Base-by-base conservation (phyloP, 37 sponge, comb jelly and placozoan species). In the Lycopodina hypogea region DNA sequence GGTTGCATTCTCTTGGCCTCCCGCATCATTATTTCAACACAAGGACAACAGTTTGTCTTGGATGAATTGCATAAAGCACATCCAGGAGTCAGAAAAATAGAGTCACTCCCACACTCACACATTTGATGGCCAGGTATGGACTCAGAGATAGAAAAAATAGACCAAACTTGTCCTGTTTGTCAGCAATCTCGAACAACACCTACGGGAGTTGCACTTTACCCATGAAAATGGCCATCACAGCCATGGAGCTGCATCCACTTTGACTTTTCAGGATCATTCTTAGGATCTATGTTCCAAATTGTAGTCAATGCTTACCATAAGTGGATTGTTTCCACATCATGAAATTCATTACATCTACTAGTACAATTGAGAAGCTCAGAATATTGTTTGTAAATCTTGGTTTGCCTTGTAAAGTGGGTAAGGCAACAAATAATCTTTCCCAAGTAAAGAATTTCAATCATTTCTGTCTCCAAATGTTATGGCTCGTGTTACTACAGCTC, bases 91-190 rank as follows among this genome's bases (percentile, higher is more conserved):
- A 45, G 19, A 1, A 77, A 50, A 52, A 84, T 84, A 79, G 73
- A 86, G 30, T 17, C 77, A 2, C 26, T 85, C 12, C 79, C 86
- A 3, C 37, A 75, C 9, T 42, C 56, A 2, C 74, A 48, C 51
- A 68, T 78, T 6, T 86, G 86, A 80, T 86, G 86, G 80, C 80
- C 80, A 14, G 59, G 68, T 11, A 79, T 87, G 64, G 82, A 87
- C 29, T 34, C 76, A 42, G 78, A 87, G 26, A 56, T 79, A 26
- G 86, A 78, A 78, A 63, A 56, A 15, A 1, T 37, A n/a, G 75
- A 34, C 26, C 72, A 71, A 51, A 19, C 39, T 8, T 86, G 79
- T 50, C 33, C 34, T 22, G 42, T 74, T 2, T 86, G 87, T 26
- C 75, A 71, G 53, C 4, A 60, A 28, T 26, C 40, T 23, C 9